Conservation (phyloP, 1,140 invertebrate species). For the Drepana arcuata region DNA sequence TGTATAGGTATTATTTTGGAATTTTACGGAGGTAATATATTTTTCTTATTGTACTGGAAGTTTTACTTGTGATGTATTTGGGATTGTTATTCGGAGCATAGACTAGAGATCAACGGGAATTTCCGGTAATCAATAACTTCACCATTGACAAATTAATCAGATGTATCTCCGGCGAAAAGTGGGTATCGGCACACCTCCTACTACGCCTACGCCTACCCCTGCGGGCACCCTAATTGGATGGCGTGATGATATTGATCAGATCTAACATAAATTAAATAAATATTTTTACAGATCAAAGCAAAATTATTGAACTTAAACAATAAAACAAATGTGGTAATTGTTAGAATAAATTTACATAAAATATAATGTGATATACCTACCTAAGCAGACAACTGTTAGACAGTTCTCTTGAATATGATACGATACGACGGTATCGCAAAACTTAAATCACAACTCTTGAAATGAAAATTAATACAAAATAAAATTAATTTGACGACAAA, state of each 20-base stretch:
- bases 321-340: slow-evolving; percentile 53
- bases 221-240: too few species aligned
- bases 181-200: too few species aligned
- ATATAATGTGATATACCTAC: slow-evolving; percentile 47
- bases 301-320: slow-evolving; percentile 65
- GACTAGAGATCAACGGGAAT: slow-evolving; percentile 28
- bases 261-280: slow-evolving; percentile 41
- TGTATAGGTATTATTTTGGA: slow-evolving; percentile 59
- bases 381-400: slow-evolving; percentile 51
- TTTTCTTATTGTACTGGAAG: slow-evolving; percentile 44
- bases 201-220: too few species aligned
- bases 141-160: slow-evolving; percentile 31
- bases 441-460: slow-evolving; percentile 55
- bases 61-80: slow-evolving; percentile 34
- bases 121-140: too few species aligned
- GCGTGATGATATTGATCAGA: too few species aligned
- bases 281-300: slow-evolving; percentile 69
- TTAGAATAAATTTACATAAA: slow-evolving; percentile 54
- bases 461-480: too few species aligned
- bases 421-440: slow-evolving; percentile 27
- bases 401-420: slow-evolving; percentile 46
- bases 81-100: slow-evolving; percentile 22
- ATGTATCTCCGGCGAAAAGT: too few species aligned
- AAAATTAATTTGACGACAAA: too few species aligned
- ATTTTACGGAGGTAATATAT: slow-evolving; percentile 60